Evolutionary conservation across 2,113 vertebrate species (phyloP), one percentile per base, ranked within the genome.

Genomic region (Sebastes schlegelii): DNA sequence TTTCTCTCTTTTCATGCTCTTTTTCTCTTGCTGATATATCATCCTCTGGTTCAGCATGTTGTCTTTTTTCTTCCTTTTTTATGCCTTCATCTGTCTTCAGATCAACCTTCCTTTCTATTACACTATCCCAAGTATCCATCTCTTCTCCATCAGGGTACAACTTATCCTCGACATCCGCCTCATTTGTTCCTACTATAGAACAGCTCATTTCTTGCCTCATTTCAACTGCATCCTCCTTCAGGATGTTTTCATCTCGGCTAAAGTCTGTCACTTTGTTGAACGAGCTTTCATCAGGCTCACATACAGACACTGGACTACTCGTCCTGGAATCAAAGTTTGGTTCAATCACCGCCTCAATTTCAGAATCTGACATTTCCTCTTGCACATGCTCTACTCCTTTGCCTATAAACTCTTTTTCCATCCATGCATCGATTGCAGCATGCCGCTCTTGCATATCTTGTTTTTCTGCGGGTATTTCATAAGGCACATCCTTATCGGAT

Each of bases 51-150:
- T 92, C 88, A 23, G 86, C 89, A 16, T 86, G 89, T 55, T 89
- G 85, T n/a, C 3, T 70, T 54, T 75, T 49, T 34, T 23, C 83
- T 72, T 88, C 66, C 4, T 64, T 52, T 72, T 68, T 16, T 2
- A 48, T 21, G 6, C 58, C 68, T 12, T 82, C 9, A 0, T 82
- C 78, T 48, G 60, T 72, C 71, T 77, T 83, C 43, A 71, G 10
- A 16, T 77, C 77, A 8, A 46, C 57, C 64, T 90, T 91, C 74
- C 46, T 87, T 1, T 92, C 91, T 14, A 92, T 91, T 1, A 92
- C 91, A 65, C 91, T 91, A 8, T 94, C 92, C 86, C 83, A 92
- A 1, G 88, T 89, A n/a, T 92, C 92, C 90, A 91, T 94, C 78
- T 90, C 91, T 64, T 94, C 91, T 69, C 93, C 92, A 9, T 94